Evolutionary conservation across 2,113 vertebrate species (phyloP).

Genomic region (Brachypodius melanocephalos): DNA sequence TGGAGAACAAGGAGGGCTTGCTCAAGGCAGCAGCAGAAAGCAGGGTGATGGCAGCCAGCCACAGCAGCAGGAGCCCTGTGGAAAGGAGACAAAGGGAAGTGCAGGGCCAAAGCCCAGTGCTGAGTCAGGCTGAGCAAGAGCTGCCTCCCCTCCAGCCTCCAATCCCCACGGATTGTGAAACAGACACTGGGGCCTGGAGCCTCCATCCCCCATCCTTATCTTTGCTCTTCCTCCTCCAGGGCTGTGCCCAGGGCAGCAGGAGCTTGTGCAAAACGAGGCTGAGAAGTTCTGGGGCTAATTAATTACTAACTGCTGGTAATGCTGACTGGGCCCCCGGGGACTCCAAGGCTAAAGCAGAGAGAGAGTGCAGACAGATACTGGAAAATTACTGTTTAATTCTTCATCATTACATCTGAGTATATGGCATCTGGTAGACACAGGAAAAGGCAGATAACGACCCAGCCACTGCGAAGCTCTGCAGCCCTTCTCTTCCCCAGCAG

Average conservation of each 20-base stretch:
- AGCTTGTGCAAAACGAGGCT: neutral
- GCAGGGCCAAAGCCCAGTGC: neutral
- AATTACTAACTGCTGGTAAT: slow-evolving; percentile 21
- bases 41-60: neutral
- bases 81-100: neutral
- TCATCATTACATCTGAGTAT: neutral
- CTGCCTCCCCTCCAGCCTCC: neutral
- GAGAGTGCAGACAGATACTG: neutral
- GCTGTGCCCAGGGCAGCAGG: neutral
- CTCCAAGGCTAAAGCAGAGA: neutral
- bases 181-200: neutral
- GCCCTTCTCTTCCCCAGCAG: neutral
- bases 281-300: slow-evolving; percentile 22
- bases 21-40: neutral
- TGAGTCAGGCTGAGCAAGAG: neutral
- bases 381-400: slow-evolving; percentile 61
- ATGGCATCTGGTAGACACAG: neutral
- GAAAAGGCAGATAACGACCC: neutral
- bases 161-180: neutral
- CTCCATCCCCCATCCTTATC: neutral
- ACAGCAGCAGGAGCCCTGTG: neutral
- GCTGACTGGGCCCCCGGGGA: neutral
- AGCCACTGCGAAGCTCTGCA: neutral
- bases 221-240: neutral
- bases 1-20: neutral